Base-by-base conservation (phyloP, 2,113 vertebrate species). In the Camarhynchus parvulus region DNA sequence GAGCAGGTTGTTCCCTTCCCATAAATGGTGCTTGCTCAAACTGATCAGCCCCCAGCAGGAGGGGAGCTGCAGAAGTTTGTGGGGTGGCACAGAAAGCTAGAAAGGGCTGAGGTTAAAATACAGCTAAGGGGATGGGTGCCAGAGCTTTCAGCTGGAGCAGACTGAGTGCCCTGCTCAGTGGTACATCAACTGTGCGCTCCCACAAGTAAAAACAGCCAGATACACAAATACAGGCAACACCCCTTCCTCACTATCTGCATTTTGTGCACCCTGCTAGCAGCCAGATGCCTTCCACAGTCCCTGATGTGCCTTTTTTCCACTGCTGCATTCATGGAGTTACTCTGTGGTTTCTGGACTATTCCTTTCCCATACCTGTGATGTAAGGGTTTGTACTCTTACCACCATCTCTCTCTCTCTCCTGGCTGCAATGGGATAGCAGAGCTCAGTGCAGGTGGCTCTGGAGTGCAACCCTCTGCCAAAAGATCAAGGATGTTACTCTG, bases 1-100 rank as follows among this genome's bases (percentile, higher is more conserved):
- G 72, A 86, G 85, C 85, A 35, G 44, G 87, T 83, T 70, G 59
- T 47, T 95, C 88, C 82, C 72, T 83, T 87, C 85, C 94, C 85
- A 75, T 95, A 96, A 90, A 96, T 77, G 85, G 93, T 83, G 55
- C 7, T 77, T 31, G 52, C 64, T 74, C 77, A 41, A 93, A 85
- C 62, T 83, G 70, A 74, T 63, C 75, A 50, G 80, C 55, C n/a
- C 20, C 37, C 31, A 80, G 62, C 62, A 10, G 0, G 14, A 74
- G 28, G 67, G 37, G 72, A n/a, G 28, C 41, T 31, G 73, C 68
- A 85, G 69, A 37, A 76, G 46, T 62, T 67, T 70, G 15, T 12
- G 11, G 66, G 73, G 53, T 75, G 56, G 52, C 33, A 6, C 0
- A 7, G 76, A 58, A 69, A 61, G 27, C 63, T 49, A 7, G 35